Conservation (phyloP, 1,140 invertebrate genomes). For the Berghia stephanieae region DNA sequence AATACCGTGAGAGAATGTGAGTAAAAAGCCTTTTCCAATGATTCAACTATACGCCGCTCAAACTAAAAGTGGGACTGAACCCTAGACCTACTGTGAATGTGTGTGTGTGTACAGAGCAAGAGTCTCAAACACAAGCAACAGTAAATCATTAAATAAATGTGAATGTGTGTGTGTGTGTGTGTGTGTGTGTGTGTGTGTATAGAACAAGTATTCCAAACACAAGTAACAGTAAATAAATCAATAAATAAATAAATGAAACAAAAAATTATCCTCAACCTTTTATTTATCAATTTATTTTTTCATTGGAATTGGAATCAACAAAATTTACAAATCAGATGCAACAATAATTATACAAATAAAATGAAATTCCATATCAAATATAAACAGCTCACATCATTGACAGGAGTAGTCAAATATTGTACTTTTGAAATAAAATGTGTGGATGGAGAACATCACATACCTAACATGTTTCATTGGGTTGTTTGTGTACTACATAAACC, state of each 20-base stretch:
- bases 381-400: too few species aligned
- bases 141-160: not conserved
- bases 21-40: too few species aligned
- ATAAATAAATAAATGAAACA: not conserved
- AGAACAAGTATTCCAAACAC: not conserved
- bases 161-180: conserved; percentile 14
- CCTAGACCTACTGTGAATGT: not conserved
- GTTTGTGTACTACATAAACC: too few species aligned
- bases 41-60: not conserved
- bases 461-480: too few species aligned
- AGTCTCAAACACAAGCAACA: not conserved
- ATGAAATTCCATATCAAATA: not conserved
- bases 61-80: not conserved
- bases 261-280: not conserved
- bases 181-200: conserved; percentile 20
- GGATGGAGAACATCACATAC: too few species aligned
- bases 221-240: not conserved
- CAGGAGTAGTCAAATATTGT: too few species aligned
- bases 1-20: too few species aligned
- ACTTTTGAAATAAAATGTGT: too few species aligned
- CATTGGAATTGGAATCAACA: not conserved
- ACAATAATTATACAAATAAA: not conserved
- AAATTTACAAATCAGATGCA: not conserved
- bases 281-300: not conserved
- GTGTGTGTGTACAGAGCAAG: not conserved